Evolutionary conservation across 2,888 invertebrate genomes (phyloP), one percentile per base, ranked within the genome.

Genomic region (Tethea ocularis): DNA sequence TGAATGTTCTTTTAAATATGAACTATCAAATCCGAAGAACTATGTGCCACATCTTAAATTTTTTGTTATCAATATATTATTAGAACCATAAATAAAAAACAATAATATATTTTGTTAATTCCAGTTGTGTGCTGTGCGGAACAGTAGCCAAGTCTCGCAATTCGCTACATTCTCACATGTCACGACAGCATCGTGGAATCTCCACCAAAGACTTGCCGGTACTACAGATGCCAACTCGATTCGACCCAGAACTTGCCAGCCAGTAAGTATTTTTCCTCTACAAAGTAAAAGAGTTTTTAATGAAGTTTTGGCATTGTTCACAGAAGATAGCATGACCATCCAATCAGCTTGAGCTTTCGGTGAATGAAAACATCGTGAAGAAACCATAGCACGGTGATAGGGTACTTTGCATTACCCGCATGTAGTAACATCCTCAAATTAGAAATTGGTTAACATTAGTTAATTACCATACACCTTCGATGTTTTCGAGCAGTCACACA

Each of bases 121-220:
- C 4, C 77, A 93, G 98, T 57, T 98, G 98, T 87, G 98, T 98
- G 2, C 93, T 98, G 1, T 98, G 98, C 87, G 98, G 98, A 63
- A 98, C 98, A 0, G 98, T 98, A 61, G 98, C 98, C 52, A 98
- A 98, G 88, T 97, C 97, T 0, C 95, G 98, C 69, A 98, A 98
- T 89, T 97, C 97, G 0, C 93, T 98, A 58, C 98, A 98, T 91
- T 98, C 98, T 61, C 98, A 98, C 89, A 98, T 98, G 98, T 97
- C 97, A 62, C 95, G 98, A 55, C 98, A 98, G 83, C 98, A 98
- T 87, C 95, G 98, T 61, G 98, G 98, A 66, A 98, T 98, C 83
- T 97, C 97, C 82, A 98, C 98, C 75, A 98, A 98, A 93, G 98
- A 98, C 87, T 93, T 98, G 74, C 98, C 98, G 11, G 98, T 98